Conservation (phyloP, 2,113 vertebrate species). For the Opisthocomus hoazin region DNA sequence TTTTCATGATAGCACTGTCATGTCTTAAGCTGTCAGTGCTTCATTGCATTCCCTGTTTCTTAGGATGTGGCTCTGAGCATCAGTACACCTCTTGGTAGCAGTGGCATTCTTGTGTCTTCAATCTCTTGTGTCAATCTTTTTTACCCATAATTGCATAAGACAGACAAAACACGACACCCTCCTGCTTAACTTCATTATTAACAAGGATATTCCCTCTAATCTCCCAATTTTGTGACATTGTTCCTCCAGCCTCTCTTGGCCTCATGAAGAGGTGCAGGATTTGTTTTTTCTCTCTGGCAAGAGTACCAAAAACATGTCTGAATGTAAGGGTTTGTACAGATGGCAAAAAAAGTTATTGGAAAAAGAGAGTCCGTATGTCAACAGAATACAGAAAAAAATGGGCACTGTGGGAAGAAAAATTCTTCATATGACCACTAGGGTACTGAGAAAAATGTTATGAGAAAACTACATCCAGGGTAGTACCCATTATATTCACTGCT, state of each 20-base stretch:
- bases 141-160: not conserved
- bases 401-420: not conserved
- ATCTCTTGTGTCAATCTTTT: too few species aligned
- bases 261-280: not conserved
- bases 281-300: not conserved
- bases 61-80: not conserved
- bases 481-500: not conserved
- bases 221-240: not conserved
- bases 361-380: not conserved
- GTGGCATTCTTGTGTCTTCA: not conserved
- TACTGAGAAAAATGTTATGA: not conserved
- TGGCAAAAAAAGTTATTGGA: not conserved
- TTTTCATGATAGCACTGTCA: not conserved
- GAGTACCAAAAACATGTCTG: not conserved
- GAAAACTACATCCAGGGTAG: not conserved
- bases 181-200: not conserved
- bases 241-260: not conserved
- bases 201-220: not conserved
- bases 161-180: not conserved
- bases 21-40: not conserved
- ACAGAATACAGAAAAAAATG: not conserved
- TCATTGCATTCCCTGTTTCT: not conserved
- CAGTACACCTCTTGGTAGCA: not conserved
- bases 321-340: not conserved
- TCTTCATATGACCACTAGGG: not conserved